phyloP scores from a whole-genome alignment of 2,888 invertebrate genomes.

The Gisinianus flammeolus region DNA sequence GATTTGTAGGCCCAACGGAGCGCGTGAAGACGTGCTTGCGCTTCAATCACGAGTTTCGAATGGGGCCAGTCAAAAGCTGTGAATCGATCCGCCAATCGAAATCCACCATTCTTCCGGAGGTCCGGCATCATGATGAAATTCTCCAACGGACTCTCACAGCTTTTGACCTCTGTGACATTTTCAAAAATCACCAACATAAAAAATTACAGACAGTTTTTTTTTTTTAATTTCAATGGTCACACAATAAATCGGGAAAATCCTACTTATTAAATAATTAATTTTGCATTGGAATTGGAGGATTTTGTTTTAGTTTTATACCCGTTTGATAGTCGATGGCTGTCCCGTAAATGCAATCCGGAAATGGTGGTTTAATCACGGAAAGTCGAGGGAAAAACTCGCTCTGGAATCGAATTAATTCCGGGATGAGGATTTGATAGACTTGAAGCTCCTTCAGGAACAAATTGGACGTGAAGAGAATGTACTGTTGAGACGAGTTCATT shows the following conservation, averaged over 20 bases:
- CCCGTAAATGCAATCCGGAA: neutral
- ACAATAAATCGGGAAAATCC: too few relatives aligned
- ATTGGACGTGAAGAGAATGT: neutral
- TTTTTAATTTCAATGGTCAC: too few relatives aligned
- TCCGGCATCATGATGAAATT: constrained; percentile 31
- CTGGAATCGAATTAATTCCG: too few relatives aligned
- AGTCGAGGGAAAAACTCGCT: too few relatives aligned
- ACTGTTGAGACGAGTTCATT: neutral
- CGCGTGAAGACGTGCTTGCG: constrained; percentile 27
- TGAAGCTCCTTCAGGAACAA: neutral
- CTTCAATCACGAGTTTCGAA: constrained; percentile 21
- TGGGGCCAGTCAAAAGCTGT: constrained; percentile 8
- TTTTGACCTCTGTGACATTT: too few relatives aligned
- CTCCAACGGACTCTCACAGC: constrained; percentile 10
- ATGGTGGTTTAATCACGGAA: constrained; percentile 4
- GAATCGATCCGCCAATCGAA: neutral
- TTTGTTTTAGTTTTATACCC: too few relatives aligned
- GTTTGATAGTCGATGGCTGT: neutral
- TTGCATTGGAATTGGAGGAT: too few relatives aligned
- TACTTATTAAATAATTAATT: too few relatives aligned
- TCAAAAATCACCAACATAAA: too few relatives aligned
- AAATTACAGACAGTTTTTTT: too few relatives aligned
- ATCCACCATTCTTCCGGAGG: constrained; percentile 2
- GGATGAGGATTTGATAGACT: too few relatives aligned
- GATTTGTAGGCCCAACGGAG: constrained; percentile 32